Percentiles rank a stretch among this genome's conserved stretches.
Evolutionary conservation across 2,113 vertebrate species (phyloP).

Genomic region (Potamarius usumacintae): DNA sequence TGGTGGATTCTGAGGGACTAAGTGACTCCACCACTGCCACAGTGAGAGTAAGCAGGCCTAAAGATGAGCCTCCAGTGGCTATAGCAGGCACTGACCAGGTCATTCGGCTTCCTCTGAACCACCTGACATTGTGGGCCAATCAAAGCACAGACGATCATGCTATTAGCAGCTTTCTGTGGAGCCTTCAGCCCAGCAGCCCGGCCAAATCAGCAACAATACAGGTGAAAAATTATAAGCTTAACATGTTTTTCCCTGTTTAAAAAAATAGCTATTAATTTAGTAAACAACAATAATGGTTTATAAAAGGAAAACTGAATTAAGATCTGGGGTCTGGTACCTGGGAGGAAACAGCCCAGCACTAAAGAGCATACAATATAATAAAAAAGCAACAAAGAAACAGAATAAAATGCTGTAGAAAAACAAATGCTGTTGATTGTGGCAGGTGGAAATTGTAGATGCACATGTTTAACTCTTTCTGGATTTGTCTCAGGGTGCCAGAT

Average conservation of each 20-base stretch:
- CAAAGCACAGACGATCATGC: conserved; percentile 77
- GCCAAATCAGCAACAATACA: conserved; percentile 72
- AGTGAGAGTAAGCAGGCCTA: conserved; percentile 65
- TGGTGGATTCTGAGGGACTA: conserved; percentile 76
- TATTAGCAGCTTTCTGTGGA: conserved; percentile 78
- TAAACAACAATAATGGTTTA: background rate
- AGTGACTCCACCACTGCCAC: conserved; percentile 70
- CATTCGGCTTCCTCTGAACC: conserved; percentile 73
- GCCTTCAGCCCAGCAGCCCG: conserved; percentile 69
- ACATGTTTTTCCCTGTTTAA: background rate
- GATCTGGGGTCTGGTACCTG: background rate
- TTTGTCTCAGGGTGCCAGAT: conserved; percentile 68
- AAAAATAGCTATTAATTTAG: background rate
- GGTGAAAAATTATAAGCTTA: conserved; percentile 50
- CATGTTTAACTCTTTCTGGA: background rate
- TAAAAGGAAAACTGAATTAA: background rate
- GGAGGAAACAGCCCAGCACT: background rate
- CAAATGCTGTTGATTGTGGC: background rate
- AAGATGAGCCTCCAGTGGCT: conserved; percentile 74
- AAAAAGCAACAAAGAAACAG: background rate
- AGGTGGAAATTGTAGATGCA: background rate
- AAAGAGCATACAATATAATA: background rate
- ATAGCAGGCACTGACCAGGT: conserved; percentile 74
- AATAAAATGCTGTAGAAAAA: background rate
- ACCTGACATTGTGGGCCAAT: conserved; percentile 75